Percentiles rank a stretch among this genome's conserved stretches.
Evolutionary conservation across 2,888 invertebrate genomes (phyloP).

Genomic region (Nemotelus nigrinus): DNA sequence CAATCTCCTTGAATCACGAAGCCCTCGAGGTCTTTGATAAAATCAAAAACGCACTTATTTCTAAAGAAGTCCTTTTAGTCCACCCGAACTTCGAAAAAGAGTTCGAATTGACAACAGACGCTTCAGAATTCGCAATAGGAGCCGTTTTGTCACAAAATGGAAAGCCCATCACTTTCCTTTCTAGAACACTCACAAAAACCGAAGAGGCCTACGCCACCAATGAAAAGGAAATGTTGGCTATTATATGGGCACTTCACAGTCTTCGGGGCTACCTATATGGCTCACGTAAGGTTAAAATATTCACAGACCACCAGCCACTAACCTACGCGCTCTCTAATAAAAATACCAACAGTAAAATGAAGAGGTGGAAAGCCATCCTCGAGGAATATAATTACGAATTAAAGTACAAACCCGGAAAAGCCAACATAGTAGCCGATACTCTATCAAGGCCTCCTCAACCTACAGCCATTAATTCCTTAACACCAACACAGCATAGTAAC

Average conservation of each 20-base stretch:
- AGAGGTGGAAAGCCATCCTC: neutral
- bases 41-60: neutral
- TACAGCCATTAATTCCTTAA: conserved; percentile 19
- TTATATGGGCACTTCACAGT: neutral
- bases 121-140: neutral
- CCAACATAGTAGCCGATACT: neutral
- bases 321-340: no score
- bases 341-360: neutral
- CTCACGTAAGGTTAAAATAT: neutral
- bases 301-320: neutral
- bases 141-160: conserved; percentile 1
- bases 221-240: conserved; percentile 28
- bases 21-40: neutral
- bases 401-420: no score
- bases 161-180: conserved; percentile 1
- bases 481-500: conserved; percentile 38
- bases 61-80: neutral
- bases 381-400: no score
- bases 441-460: neutral
- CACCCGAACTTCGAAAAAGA: neutral
- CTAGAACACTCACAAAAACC: conserved; percentile 11
- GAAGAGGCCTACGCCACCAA: neutral
- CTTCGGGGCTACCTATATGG: neutral
- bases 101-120: neutral
- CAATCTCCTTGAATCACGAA: neutral